These are phyloP conservation scores for Argyresthia goedartella DNA, from an alignment of 2,888 invertebrate genomes.

Conservation along the genomic window DNA sequence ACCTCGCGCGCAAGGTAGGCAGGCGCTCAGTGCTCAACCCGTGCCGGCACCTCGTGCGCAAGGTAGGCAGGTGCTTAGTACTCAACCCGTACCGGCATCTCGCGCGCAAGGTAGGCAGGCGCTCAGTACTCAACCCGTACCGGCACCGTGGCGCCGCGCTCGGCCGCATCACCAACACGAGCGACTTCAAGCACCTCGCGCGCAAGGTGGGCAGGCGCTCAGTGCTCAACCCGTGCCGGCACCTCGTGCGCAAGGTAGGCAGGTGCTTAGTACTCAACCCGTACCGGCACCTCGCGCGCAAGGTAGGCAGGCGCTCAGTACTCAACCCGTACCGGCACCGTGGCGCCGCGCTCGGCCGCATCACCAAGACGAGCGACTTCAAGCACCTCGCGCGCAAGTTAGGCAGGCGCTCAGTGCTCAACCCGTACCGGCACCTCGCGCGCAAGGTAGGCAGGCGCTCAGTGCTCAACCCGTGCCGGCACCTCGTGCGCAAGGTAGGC, in stretches of 20 bases:
- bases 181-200: conserved; percentile 68
- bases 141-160: conserved; percentile 85
- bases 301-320: conserved; percentile 73
- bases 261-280: too few species aligned
- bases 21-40: too few species aligned
- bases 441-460: too few species aligned
- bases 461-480: too few species aligned
- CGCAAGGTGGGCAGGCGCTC: conserved; percentile 77
- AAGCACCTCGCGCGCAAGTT: conserved; percentile 96
- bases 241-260: conserved; percentile 87
- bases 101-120: conserved; percentile 39
- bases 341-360: conserved; percentile 86
- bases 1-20: conserved; percentile 90
- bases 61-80: conserved; percentile 60
- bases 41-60: too few species aligned
- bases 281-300: conserved; percentile 87
- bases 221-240: too few species aligned
- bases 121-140: conserved; percentile 92
- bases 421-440: too few species aligned
- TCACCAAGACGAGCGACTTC: conserved; percentile 91
- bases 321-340: conserved; percentile 71
- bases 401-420: too few species aligned
- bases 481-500: too few species aligned
- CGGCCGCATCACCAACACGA: conserved; percentile 85
- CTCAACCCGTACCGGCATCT: conserved; percentile 83